Conservation (phyloP, 2,888 invertebrate species). For the Sthenelais limicola region DNA sequence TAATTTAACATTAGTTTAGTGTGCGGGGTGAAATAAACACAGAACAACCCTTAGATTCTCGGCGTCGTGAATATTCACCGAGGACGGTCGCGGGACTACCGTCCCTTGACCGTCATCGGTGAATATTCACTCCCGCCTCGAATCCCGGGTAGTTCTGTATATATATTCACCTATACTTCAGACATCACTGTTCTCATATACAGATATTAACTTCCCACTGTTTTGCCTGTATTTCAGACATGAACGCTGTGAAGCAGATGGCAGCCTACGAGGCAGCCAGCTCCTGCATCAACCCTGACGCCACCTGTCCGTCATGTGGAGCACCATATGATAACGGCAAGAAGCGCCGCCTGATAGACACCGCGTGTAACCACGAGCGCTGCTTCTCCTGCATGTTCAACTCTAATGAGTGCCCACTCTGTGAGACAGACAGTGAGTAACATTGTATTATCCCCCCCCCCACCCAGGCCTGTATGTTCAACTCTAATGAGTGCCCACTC, state of each 20-base stretch:
- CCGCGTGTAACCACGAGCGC: slow-evolving; percentile 91
- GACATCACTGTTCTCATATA: neutral
- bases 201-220: neutral
- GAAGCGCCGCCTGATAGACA: slow-evolving; percentile 93
- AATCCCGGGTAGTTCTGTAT: no score
- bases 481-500: no score
- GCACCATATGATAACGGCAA: slow-evolving; percentile 96
- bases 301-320: slow-evolving; percentile 71
- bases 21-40: no score
- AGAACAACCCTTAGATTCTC: no score
- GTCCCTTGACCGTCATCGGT: no score
- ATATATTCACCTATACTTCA: neutral
- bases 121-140: no score
- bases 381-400: slow-evolving; percentile 96
- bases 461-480: no score
- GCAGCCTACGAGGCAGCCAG: slow-evolving; percentile 54
- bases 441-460: no score
- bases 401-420: slow-evolving; percentile 91
- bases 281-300: neutral
- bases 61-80: no score
- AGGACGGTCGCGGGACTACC: no score
- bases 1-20: no score
- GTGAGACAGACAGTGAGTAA: slow-evolving; percentile 69
- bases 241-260: slow-evolving; percentile 60
- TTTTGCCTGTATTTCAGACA: slow-evolving; percentile 55